These are phyloP conservation scores for Myopa testacea DNA, from an alignment of 2,888 invertebrate species.

Conservation along the genomic window DNA sequence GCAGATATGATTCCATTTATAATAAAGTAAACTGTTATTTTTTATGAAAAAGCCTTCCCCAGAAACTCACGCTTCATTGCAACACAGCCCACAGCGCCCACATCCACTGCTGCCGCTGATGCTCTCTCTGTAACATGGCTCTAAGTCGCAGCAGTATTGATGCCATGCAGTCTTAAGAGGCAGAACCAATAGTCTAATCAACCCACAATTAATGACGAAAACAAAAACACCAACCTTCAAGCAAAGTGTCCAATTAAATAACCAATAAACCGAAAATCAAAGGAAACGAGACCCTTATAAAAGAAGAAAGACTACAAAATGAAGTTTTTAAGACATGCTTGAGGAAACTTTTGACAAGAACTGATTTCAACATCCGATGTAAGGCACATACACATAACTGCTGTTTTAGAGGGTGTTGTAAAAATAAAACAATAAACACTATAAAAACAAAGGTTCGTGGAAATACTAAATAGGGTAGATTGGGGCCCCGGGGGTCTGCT, in stretches of 20 bases:
- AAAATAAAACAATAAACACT: neutral
- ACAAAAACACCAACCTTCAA: conserved; percentile 45
- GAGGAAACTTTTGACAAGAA: conserved; percentile 31
- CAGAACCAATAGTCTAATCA: conserved; percentile 42
- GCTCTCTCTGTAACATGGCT: no score
- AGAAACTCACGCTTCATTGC: no score
- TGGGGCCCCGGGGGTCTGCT: neutral
- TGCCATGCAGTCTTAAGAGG: neutral
- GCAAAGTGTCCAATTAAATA: conserved; percentile 58
- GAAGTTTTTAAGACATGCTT: conserved; percentile 3
- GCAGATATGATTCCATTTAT: no score
- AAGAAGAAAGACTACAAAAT: conserved; percentile 8
- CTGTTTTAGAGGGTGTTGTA: conserved; percentile 14
- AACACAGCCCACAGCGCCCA: no score
- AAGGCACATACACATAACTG: neutral
- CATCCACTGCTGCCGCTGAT: no score
- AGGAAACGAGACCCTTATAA: neutral
- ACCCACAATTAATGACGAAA: conserved; percentile 47
- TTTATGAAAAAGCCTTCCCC: no score
- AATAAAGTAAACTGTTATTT: no score
- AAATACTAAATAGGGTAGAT: neutral
- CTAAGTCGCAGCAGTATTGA: no score
- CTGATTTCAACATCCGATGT: conserved; percentile 28
- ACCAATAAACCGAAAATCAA: conserved; percentile 54
- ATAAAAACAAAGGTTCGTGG: neutral